Conservation (phyloP, 2,797 vertebrate species). For the Muscicapa striata region DNA sequence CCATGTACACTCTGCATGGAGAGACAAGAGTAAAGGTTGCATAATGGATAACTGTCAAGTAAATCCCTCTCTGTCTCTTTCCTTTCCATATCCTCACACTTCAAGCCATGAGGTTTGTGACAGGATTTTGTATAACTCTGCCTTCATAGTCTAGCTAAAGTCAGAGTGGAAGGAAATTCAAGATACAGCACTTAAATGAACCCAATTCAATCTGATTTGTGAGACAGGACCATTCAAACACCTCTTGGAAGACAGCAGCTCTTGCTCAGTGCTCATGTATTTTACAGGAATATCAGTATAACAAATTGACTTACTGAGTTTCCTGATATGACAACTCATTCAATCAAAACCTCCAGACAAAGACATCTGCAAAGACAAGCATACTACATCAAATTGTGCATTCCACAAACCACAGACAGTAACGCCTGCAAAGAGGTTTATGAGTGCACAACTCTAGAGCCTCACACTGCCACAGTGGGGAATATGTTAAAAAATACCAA, state of each 20-base stretch:
- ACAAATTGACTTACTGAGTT: conserved; percentile 46
- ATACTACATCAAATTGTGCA: background rate
- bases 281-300: conserved; percentile 56
- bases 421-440: background rate
- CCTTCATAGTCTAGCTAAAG: background rate
- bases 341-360: conserved; percentile 52
- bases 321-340: conserved; percentile 54
- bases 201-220: conserved; percentile 39
- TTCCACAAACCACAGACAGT: background rate
- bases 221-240: conserved; percentile 25
- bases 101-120: background rate
- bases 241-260: conserved; percentile 21
- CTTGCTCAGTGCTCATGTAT: conserved; percentile 9
- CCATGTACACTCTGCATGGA: too few species aligned
- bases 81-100: background rate
- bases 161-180: conserved; percentile 17
- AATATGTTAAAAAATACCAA: background rate
- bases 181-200: background rate
- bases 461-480: background rate
- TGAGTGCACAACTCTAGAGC: background rate
- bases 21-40: background rate
- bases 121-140: background rate
- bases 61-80: background rate
- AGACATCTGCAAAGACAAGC: background rate
- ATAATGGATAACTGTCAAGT: background rate